Evolutionary conservation across 2,113 vertebrate species (phyloP), one percentile per base, ranked within the genome.

Genomic region (Myxocyprinus asiaticus): DNA sequence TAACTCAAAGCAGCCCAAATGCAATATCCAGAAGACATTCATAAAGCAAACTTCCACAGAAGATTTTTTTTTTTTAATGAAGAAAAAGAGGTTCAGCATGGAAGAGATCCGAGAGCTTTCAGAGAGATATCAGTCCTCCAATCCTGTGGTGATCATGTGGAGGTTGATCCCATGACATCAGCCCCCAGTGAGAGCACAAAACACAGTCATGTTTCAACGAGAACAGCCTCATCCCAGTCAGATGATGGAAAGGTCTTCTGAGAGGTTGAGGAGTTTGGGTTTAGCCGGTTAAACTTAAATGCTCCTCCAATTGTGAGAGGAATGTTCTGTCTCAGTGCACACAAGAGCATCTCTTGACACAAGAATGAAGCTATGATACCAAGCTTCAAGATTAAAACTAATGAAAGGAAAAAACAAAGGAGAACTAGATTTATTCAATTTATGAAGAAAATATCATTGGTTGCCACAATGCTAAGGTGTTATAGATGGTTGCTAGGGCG

Each of bases 151-250:
- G 64, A 64, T 81, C 74, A 75, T 73, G 62, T 71, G 78, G 11
- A 70, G 12, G 43, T 82, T 66, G 44, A 70, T 70, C 80, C 47
- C 74, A 84, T 85, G 86, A 87, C 71, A 77, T 76, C 74, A 82
- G 43, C 43, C 43, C 76, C 50, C 74, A 6, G 65, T 10, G 48
- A 47, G 66, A 62, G 47, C 17, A n/a, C 15, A 33, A 58, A 45
- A 56, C 50, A 33, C 9, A 10, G 50, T 51, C 50, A 51, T 3
- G 50, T 77, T 17, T 44, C 2, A 45, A 17, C 9, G 14, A 48
- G 15, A 50, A 43, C 44, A 4, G 9, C 55, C 67, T 62, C n/a
- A 72, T 17, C 10, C 12, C 53, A 8, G 22, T 76, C 51, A 50
- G 62, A 55, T 66, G 77, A 61, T 74, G 17, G 10, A 12, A 61